phyloP scores from a whole-genome alignment of 2,888 invertebrate species.

The Drosophila bunnanda region DNA sequence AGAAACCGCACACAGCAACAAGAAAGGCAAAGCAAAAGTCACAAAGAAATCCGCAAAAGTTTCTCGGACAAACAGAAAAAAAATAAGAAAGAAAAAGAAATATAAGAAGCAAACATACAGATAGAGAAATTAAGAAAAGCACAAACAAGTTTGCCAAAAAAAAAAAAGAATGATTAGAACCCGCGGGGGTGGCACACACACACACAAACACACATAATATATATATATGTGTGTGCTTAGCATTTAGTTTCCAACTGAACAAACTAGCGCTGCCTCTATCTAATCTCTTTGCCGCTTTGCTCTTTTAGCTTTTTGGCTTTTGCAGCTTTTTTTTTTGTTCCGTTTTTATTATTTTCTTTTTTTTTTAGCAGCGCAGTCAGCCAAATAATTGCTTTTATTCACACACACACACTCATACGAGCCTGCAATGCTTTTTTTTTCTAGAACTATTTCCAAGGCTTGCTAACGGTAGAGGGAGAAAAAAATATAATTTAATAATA shows the following conservation, averaged over 20 bases:
- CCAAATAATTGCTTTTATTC: constrained; percentile 71
- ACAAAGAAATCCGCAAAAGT: constrained; percentile 32
- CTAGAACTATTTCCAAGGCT: constrained; percentile 73
- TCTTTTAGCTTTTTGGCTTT: constrained; percentile 43
- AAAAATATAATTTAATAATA: constrained; percentile 67
- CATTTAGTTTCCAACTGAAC: constrained; percentile 63
- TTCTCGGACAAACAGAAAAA: constrained; percentile 47
- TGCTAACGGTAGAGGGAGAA: constrained; percentile 27
- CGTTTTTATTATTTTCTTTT: constrained; percentile 49
- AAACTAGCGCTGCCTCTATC: constrained; percentile 70
- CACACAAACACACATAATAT: neutral
- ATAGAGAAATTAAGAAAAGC: constrained; percentile 30
- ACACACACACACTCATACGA: constrained; percentile 52
- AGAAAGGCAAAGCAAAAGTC: constrained; percentile 43
- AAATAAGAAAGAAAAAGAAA: constrained; percentile 16
- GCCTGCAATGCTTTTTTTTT: constrained; percentile 65
- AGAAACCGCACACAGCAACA: constrained; percentile 68
- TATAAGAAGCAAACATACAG: constrained; percentile 15
- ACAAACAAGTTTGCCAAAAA: constrained; percentile 32
- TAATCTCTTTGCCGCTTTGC: constrained; percentile 61
- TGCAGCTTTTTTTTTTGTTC: constrained; percentile 18
- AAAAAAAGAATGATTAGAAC: constrained; percentile 10
- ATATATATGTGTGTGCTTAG: constrained; percentile 1
- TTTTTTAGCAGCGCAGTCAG: constrained; percentile 61
- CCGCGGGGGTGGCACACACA: constrained; percentile 25